Percentiles rank a stretch among this genome's conserved stretches.
These are phyloP conservation scores for Probosciger aterrimus DNA, from an alignment of 2,113 vertebrate species.

Conservation along the genomic window DNA sequence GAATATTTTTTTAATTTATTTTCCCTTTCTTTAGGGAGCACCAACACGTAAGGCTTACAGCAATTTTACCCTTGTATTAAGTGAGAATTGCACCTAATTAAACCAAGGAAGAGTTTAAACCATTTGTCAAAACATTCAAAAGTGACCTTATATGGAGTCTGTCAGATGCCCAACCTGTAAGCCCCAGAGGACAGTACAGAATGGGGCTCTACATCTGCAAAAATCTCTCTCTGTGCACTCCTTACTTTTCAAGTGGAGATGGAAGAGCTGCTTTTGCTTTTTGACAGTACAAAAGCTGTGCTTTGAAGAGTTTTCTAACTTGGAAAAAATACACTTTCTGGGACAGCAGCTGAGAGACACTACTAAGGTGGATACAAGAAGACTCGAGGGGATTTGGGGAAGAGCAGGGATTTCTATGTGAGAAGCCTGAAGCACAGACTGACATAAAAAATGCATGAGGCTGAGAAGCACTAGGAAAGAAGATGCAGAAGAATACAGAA, in stretches of 20 bases:
- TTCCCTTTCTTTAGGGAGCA: neutral
- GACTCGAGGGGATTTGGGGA: neutral
- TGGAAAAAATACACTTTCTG: conserved; percentile 2
- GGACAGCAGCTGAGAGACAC: neutral
- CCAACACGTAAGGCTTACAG: neutral
- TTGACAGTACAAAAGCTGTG: neutral
- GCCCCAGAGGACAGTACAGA: neutral
- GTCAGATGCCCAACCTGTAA: neutral
- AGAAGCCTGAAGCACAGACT: conserved; percentile 14
- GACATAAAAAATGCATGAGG: conserved; percentile 29
- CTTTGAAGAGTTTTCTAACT: conserved; percentile 35
- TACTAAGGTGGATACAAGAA: neutral
- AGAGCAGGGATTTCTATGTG: neutral
- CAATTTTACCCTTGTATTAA: neutral
- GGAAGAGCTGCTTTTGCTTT: conserved; percentile 3
- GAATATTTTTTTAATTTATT: neutral
- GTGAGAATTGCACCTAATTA: neutral
- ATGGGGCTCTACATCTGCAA: neutral
- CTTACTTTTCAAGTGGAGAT: neutral
- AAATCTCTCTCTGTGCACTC: neutral
- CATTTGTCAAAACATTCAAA: neutral
- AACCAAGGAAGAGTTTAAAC: neutral
- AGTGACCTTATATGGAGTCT: neutral
- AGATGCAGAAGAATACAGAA: neutral
- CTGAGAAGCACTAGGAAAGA: neutral